Evolutionary conservation across 2,888 invertebrate species (phyloP).

Genomic region (Apamea monoglypha): DNA sequence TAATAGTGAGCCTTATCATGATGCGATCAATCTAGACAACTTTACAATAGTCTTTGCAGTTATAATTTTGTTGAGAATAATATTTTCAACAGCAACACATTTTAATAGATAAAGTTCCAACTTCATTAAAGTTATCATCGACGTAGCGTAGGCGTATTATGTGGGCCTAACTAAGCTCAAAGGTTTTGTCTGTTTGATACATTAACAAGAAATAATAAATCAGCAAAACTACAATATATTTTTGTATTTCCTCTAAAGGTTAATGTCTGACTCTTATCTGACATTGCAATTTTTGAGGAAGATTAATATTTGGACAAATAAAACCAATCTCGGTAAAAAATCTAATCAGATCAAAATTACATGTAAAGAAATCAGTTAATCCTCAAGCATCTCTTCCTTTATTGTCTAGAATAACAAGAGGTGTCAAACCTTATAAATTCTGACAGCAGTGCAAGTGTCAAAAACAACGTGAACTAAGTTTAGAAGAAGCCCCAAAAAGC

Average conservation of each 20-base stretch:
- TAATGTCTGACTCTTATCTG: constrained; percentile 20
- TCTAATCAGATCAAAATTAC: constrained; percentile 27
- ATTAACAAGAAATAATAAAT: constrained; percentile 13
- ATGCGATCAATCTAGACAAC: constrained; percentile 24
- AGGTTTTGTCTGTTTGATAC: constrained; percentile 12
- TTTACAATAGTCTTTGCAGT: constrained; percentile 9
- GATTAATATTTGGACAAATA: constrained; percentile 11
- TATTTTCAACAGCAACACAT: constrained; percentile 9
- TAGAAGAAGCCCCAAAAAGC: constrained; percentile 18
- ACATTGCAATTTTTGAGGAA: constrained; percentile 27
- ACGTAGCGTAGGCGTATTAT: background rate
- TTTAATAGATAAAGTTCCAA: constrained; percentile 9
- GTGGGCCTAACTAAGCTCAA: constrained; percentile 15
- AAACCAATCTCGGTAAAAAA: constrained; percentile 9
- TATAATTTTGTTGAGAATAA: background rate
- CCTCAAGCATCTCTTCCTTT: constrained; percentile 8
- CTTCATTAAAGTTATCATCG: constrained; percentile 17
- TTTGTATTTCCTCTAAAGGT: background rate
- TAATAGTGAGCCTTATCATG: background rate
- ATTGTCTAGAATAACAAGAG: constrained; percentile 24
- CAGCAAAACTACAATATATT: background rate
- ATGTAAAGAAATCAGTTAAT: background rate
- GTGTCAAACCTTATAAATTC: background rate
- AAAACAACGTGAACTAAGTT: constrained; percentile 12
- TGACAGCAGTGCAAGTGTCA: background rate